Evolutionary conservation across 2,113 vertebrate genomes (phyloP), one percentile per base, ranked within the genome.

Genomic region (Odontesthes bonariensis): DNA sequence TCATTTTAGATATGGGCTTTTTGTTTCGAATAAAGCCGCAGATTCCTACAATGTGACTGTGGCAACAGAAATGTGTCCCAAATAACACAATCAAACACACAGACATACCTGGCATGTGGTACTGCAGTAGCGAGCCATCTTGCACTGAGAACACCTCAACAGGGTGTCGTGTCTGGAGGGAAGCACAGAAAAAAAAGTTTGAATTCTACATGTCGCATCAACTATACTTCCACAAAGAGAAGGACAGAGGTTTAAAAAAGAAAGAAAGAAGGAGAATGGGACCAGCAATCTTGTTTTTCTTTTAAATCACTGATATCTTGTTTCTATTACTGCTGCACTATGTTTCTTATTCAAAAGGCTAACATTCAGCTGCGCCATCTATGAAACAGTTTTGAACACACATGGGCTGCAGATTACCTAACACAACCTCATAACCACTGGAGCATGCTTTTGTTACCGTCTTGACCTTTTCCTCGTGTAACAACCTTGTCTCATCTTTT

Each of bases 71-170:
- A 12, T 46, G 47, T 61, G 16, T 4, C 19, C 11, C 17, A 19
- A 49, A 40, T 32, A 10, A 33, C 27, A 54, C 2, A 32, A 6
- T 56, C 64, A 53, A 14, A 56, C 5, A 56, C 5, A 63, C 22
- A 71, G 22, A 54, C 44, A 42, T 96, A 99, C 98, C 97, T 99
- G 98, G 84, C 98, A 99, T 27, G 90, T 85, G 47, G 67, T 84
- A 74, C 94, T 92, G 81, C 97, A 99, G 92, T 98, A 99, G 73
- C 92, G 96, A 74, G 97, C 95, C 69, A 92, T 88, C 87, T 95
- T 97, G 92, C 98, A 99, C 31, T 95, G 96, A 79, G 98, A 99
- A 77, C 98, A 99, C 44, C 96, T 93, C 82, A 92, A 87, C 82
- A 99, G 91, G 55, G 88, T 92, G 76, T 95, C 91, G 16, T 77